phyloP scores from a whole-genome alignment of 1,140 invertebrate species.

The Calliopsis andreniformis region DNA sequence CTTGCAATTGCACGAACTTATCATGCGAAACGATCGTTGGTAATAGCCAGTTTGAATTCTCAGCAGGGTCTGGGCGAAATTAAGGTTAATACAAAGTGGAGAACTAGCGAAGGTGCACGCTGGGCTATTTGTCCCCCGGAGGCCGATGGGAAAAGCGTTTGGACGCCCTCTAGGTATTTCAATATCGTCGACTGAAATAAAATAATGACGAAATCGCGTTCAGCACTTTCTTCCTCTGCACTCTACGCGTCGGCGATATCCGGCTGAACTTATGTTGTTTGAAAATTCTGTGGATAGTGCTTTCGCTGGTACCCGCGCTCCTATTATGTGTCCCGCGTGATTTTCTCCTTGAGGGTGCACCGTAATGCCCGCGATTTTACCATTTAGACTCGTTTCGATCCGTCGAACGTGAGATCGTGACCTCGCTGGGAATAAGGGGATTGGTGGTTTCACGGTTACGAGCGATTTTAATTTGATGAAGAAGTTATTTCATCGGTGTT shows the following conservation, averaged over 20 bases:
- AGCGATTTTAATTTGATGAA: slow-evolving; percentile 24
- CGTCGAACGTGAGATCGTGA: slow-evolving; percentile 25
- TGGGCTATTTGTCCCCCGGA: slow-evolving; percentile 40
- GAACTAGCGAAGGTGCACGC: slow-evolving; percentile 28
- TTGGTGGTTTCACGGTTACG: not conserved
- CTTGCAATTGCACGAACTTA: slow-evolving; percentile 5
- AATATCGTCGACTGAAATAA: slow-evolving; percentile 46
- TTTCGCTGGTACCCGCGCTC: slow-evolving; percentile 60
- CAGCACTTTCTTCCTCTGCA: slow-evolving; percentile 21
- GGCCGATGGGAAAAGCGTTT: slow-evolving; percentile 11
- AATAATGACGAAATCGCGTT: slow-evolving; percentile 57
- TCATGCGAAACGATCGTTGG: slow-evolving; percentile 12
- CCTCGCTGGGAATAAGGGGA: not conserved
- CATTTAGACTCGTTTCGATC: slow-evolving; percentile 16
- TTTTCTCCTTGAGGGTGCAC: slow-evolving; percentile 44
- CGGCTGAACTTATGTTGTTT: slow-evolving; percentile 49
- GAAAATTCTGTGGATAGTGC: slow-evolving; percentile 63
- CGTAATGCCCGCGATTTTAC: slow-evolving; percentile 18
- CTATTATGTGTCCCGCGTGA: slow-evolving; percentile 49
- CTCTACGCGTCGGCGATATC: slow-evolving; percentile 33
- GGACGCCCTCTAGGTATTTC: slow-evolving; percentile 40
- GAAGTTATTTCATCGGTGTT: slow-evolving; percentile 3
- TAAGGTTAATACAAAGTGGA: slow-evolving; percentile 44
- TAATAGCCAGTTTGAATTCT: slow-evolving; percentile 34
- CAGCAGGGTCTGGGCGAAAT: slow-evolving; percentile 13